These are phyloP conservation scores for Cosmia pyralina DNA, from an alignment of 2,888 invertebrate genomes.

Conservation along the genomic window DNA sequence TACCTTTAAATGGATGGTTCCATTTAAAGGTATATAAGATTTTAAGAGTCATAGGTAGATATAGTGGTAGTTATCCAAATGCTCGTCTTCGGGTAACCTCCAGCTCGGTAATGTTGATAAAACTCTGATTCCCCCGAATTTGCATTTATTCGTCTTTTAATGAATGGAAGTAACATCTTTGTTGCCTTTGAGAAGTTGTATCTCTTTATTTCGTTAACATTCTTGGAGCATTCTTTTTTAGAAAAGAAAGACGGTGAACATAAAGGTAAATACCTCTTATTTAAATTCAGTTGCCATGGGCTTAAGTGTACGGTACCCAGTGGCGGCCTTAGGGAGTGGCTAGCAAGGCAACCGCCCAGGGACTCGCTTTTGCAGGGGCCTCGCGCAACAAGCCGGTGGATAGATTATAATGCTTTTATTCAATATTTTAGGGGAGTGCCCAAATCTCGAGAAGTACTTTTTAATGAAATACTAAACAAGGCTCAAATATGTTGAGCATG, in stretches of 20 bases:
- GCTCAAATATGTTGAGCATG: too few relatives aligned
- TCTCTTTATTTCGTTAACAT: constrained; percentile 54
- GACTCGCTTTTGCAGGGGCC: too few relatives aligned
- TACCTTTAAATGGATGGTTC: too few relatives aligned
- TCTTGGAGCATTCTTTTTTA: constrained; percentile 23
- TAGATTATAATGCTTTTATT: too few relatives aligned
- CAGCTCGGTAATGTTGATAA: not conserved
- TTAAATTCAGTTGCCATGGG: constrained; percentile 28
- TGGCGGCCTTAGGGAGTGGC: too few relatives aligned
- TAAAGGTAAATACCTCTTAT: constrained; percentile 33
- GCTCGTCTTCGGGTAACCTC: not conserved
- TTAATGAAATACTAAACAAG: too few relatives aligned
- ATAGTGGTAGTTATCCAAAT: not conserved
- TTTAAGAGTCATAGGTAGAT: not conserved
- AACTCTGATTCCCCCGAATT: constrained; percentile 30
- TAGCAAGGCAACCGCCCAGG: too few relatives aligned
- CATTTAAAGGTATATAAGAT: not conserved
- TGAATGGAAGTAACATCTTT: constrained; percentile 43
- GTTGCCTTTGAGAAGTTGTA: constrained; percentile 51
- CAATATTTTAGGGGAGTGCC: too few relatives aligned
- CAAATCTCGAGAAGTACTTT: too few relatives aligned
- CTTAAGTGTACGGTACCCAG: constrained; percentile 21
- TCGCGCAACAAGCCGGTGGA: too few relatives aligned
- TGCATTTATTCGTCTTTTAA: constrained; percentile 42
- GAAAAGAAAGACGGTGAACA: constrained; percentile 6